These are phyloP conservation scores for Zosterops borbonicus DNA, from an alignment of 2,113 vertebrate genomes.

Conservation along the genomic window DNA sequence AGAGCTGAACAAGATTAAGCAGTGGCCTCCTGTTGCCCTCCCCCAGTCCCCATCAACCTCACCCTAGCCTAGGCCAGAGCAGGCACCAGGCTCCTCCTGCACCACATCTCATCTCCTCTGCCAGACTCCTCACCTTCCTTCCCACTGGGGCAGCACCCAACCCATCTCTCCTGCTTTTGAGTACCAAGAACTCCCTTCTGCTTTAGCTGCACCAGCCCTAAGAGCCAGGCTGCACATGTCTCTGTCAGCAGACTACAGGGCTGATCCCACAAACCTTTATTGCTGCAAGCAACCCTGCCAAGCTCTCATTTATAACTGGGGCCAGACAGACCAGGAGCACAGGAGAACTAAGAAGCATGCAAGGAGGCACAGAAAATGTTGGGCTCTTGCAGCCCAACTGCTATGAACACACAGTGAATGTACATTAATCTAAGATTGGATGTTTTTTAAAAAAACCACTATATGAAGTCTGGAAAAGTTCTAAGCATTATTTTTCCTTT, in stretches of 20 bases:
- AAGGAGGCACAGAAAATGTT: background rate
- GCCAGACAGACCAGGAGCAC: background rate
- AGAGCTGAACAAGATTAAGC: background rate
- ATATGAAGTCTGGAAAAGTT: background rate
- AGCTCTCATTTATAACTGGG: background rate
- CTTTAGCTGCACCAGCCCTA: background rate
- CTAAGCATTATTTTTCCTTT: background rate
- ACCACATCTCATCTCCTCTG: no score
- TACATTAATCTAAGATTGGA: background rate
- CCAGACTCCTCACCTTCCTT: background rate
- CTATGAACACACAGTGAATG: background rate
- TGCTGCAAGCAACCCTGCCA: background rate
- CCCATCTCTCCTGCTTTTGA: background rate
- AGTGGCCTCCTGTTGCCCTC: background rate
- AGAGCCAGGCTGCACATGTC: rapidly evolving
- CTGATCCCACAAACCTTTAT: background rate
- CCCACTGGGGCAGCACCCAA: background rate
- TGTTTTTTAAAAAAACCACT: background rate
- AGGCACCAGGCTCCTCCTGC: background rate
- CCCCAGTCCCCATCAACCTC: background rate
- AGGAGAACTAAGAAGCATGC: background rate
- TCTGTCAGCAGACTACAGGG: background rate
- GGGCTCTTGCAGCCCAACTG: background rate
- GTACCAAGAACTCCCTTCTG: background rate
- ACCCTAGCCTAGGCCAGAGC: background rate